Evolutionary conservation across 2,888 invertebrate genomes (phyloP).

Genomic region (Dolichopus griseipennis): DNA sequence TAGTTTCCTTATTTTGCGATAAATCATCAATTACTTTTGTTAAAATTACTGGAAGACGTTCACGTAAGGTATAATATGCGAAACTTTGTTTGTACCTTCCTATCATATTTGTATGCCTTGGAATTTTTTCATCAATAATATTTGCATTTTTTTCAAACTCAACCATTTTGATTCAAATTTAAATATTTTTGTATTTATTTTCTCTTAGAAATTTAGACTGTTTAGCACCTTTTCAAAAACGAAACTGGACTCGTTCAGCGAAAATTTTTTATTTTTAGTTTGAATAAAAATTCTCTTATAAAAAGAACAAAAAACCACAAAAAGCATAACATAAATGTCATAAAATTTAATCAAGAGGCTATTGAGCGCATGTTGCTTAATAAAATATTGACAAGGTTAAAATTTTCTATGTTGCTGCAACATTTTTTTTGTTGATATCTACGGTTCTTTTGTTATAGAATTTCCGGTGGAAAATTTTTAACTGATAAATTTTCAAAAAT

Average conservation of each 20-base stretch:
- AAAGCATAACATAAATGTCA: neutral
- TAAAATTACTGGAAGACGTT: constrained; percentile 78
- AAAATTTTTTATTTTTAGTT: neutral
- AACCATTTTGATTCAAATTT: constrained; percentile 18
- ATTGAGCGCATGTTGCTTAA: neutral
- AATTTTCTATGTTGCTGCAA: neutral
- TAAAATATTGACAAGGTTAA: neutral
- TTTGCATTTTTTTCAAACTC: constrained; percentile 40
- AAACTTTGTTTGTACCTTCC: constrained; percentile 60
- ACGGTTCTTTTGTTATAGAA: no score
- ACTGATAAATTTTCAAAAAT: no score
- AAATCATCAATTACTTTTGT: constrained; percentile 6
- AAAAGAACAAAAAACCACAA: neutral
- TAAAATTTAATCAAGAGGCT: neutral
- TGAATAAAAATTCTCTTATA: neutral
- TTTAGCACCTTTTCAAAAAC: constrained; percentile 1
- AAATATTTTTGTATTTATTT: neutral
- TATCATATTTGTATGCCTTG: constrained; percentile 50
- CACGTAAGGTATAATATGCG: constrained; percentile 76
- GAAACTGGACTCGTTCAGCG: neutral
- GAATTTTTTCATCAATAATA: constrained; percentile 48
- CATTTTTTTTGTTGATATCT: neutral
- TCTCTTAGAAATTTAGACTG: neutral
- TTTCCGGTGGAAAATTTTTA: neutral
- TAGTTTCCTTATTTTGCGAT: neutral